Evolutionary conservation across 2,797 vertebrate species (phyloP), one percentile per base, ranked within the genome.

Genomic region (Chromobotia macracanthus): DNA sequence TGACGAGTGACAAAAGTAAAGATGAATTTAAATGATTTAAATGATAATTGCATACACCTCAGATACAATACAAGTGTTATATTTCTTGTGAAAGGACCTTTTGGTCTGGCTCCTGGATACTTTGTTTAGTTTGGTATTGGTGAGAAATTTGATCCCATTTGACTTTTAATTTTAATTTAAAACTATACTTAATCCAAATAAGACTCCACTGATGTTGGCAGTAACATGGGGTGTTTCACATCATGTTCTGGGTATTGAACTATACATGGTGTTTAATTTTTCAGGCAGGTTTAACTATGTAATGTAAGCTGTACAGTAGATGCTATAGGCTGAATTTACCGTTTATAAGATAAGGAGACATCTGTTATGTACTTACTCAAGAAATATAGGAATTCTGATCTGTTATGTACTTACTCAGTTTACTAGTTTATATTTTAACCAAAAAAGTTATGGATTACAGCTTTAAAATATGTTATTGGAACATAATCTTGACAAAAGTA

Each of bases 201-300:
- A 51, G n/a, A 69, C 58, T 70, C 44, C 13, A 61, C 16, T 46
- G 35, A 46, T 28, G 6, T 51, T 67, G 21, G 3, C 11, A 28
- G 60, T 78, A 41, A 61, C 44, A 25, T 63, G 28, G 6, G 25
- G 46, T 51, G 44, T 70, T 56, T 70, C 55, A 69, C 66, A n/a
- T 38, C 35, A 38, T 78, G 56, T 50, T 46, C 55, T 41, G 41
- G 55, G 28, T 51, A 56, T 71, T 69, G 48, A 75, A 51, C 65
- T 72, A 50, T 51, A 53, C 21, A 51, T 38, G 25, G 15, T 68
- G 44, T 69, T 75, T 73, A 41, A 74, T 74, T 75, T 50, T 75
- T 61, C 1, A 75, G 18, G 13, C 71, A 35, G 64, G 51, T 67
- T 68, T 66, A 53, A 73, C 73, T 60, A 75, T 80, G 72, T 69